Evolutionary conservation across 1,140 invertebrate species (phyloP).

Genomic region (Drosophila nikananu): DNA sequence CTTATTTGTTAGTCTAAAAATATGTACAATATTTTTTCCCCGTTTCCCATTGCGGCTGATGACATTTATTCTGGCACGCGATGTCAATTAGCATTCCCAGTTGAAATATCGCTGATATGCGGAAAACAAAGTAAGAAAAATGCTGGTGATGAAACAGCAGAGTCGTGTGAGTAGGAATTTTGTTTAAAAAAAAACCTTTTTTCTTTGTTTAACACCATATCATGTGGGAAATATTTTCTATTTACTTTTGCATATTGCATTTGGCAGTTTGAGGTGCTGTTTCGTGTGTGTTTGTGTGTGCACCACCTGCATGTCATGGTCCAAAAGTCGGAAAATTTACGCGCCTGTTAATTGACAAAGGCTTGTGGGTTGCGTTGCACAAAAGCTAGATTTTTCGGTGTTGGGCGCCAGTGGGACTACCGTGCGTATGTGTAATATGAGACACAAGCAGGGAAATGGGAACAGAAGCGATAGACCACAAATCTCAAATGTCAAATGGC

Average conservation of each 20-base stretch:
- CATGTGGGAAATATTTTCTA: constrained; percentile 33
- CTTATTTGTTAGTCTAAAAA: constrained; percentile 48
- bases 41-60: constrained; percentile 34
- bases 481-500: constrained; percentile 78
- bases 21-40: constrained; percentile 27
- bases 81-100: constrained; percentile 57
- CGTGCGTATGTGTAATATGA: constrained; percentile 77
- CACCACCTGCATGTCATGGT: constrained; percentile 43
- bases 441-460: constrained; percentile 12
- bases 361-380: constrained; percentile 27
- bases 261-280: constrained; percentile 12
- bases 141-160: constrained; percentile 15
- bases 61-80: constrained; percentile 54
- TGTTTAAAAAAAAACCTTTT: neutral
- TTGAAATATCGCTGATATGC: constrained; percentile 37
- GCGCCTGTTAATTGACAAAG: constrained; percentile 64
- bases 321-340: constrained; percentile 64
- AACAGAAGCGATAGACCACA: constrained; percentile 59
- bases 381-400: constrained; percentile 16
- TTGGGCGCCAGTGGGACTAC: constrained; percentile 55
- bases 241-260: constrained; percentile 21
- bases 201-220: constrained; percentile 10
- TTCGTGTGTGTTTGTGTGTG: neutral
- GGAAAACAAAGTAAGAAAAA: constrained; percentile 38
- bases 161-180: constrained; percentile 40